Base-by-base conservation (phyloP, 2,888 invertebrate genomes). In the Lamproptera curius region DNA sequence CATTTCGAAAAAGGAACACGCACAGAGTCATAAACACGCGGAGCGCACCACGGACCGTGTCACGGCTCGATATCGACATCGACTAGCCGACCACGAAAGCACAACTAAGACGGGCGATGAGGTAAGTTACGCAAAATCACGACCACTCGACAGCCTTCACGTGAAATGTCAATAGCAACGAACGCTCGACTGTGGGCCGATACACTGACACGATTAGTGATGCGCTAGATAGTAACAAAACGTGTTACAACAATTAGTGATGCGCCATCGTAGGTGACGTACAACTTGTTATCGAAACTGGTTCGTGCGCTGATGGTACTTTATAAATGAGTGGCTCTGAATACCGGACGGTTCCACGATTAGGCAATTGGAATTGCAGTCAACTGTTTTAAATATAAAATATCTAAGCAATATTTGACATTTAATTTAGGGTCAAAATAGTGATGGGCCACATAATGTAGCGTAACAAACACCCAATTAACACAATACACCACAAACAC, bases 61-160 rank as follows among this genome's bases (percentile, higher is more conserved):
- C 56, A 62, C 64, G 53, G 62, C 63, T 63, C 67, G 65, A 65
- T 67, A 70, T 69, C 70, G 66, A 70, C 72, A 70, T 68, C 62
- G 54, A 50, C 59, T 58, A 70, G 62, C 69, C 74, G 72, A 76
- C 74, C 76, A 73, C 70, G 76, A 79, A 77, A 79, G 76, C 63
- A 70, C 65, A 52, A 58, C 64, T 67, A 65, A 72, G 67, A 60
- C 61, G 63, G 59, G 62, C 70, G 73, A 65, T 73, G 70, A 65
- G 70, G 70, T 69, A 65, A 73, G 75, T 85, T 83, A 81, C 83
- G 81, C 85, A 83, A 84, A 85, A 84, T 79, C 83, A 83, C 83
- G 82, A 83, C 79, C 52, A 34, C 44, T 57, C 61, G 71, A n/a
- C 75, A 79, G 76, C 85, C 85, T 85, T 86, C 83, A 71, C 68